Conservation (phyloP, 1,140 invertebrate genomes). For the Pogonus chalceus region DNA sequence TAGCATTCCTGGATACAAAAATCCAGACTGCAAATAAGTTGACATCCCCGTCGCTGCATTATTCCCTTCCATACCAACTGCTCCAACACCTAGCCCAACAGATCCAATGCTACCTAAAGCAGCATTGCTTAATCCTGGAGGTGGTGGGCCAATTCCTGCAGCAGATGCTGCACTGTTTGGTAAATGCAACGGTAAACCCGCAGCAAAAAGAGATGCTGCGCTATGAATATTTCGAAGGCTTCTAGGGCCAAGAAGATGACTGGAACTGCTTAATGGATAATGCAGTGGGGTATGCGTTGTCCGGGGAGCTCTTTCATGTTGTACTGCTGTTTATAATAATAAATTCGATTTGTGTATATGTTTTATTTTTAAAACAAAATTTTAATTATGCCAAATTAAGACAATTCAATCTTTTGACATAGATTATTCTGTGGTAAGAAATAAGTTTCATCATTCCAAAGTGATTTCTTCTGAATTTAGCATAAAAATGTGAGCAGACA, state of each 20-base stretch:
- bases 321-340: slow-evolving; percentile 63
- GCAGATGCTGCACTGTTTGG: slow-evolving; percentile 31
- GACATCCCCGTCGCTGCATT: slow-evolving; percentile 10
- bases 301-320: slow-evolving; percentile 77
- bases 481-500: too few species aligned
- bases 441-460: too few species aligned
- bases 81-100: not conserved
- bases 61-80: slow-evolving; percentile 16
- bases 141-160: slow-evolving; percentile 24
- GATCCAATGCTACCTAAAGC: too few species aligned
- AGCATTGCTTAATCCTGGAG: too few species aligned
- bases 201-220: slow-evolving; percentile 38
- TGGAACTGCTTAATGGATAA: slow-evolving; percentile 33
- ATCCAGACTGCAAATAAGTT: slow-evolving; percentile 28
- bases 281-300: slow-evolving; percentile 31
- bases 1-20: slow-evolving; percentile 29
- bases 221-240: slow-evolving; percentile 29
- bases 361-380: too few species aligned
- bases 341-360: not conserved
- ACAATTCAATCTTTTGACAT: too few species aligned
- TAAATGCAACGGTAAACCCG: slow-evolving; percentile 38
- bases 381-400: too few species aligned
- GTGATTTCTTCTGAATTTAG: too few species aligned
- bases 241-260: slow-evolving; percentile 23
- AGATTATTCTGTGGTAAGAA: too few species aligned